Evolutionary conservation across 2,113 vertebrate genomes (phyloP).

Genomic region (Tympanuchus pallidicinctus): DNA sequence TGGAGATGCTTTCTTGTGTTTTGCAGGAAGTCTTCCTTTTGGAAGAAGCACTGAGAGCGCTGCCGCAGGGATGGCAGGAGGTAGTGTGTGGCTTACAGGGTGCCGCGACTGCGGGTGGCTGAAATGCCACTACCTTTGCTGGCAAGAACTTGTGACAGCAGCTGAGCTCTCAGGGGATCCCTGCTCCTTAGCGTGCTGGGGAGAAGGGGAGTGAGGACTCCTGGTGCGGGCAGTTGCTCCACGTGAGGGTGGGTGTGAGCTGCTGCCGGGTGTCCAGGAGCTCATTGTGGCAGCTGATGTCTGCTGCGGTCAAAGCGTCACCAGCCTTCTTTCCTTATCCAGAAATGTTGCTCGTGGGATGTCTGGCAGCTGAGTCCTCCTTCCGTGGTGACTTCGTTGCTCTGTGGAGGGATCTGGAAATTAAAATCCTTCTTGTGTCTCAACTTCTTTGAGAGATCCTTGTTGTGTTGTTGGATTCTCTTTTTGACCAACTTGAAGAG

Average conservation of each 20-base stretch:
- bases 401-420: background rate
- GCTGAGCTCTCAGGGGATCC: background rate
- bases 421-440: slow-evolving; percentile 26
- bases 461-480: slow-evolving; percentile 9
- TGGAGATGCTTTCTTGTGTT: background rate
- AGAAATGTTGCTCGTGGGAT: slow-evolving; percentile 41
- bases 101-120: rapidly evolving
- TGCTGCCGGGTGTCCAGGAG: slow-evolving; percentile 17
- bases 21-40: background rate
- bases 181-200: background rate
- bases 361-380: background rate
- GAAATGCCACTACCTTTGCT: background rate
- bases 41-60: background rate
- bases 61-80: background rate
- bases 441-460: background rate
- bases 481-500: background rate
- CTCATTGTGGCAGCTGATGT: slow-evolving; percentile 29
- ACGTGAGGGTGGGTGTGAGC: background rate
- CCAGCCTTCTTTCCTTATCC: slow-evolving; percentile 44
- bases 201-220: background rate
- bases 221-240: background rate
- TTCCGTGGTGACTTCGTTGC: slow-evolving; percentile 10
- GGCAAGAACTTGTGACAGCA: background rate
- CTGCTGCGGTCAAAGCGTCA: background rate
- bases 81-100: background rate